phyloP scores from a whole-genome alignment of 2,888 invertebrate species.

The Megaustenia siamemsis region DNA sequence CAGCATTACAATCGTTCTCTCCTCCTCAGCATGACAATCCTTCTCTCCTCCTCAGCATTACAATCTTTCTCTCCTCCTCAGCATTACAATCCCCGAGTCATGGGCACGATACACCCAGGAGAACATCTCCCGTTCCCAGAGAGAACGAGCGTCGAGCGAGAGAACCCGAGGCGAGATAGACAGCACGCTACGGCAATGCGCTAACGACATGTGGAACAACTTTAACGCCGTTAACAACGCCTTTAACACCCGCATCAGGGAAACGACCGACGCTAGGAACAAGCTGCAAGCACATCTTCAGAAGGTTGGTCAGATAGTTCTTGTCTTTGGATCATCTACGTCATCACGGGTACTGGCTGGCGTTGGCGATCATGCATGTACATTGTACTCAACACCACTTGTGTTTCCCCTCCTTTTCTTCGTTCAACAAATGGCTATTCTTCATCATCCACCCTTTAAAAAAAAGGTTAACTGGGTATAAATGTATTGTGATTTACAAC shows the following conservation, averaged over 20 bases:
- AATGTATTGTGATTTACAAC: too few relatives aligned
- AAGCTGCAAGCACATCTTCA: slow-evolving; percentile 80
- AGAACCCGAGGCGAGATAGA: slow-evolving; percentile 79
- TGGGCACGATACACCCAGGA: slow-evolving; percentile 80
- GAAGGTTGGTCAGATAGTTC: slow-evolving; percentile 59
- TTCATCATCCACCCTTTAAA: too few relatives aligned
- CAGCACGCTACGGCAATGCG: slow-evolving; percentile 76
- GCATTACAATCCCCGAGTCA: slow-evolving; percentile 85
- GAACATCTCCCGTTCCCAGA: slow-evolving; percentile 79
- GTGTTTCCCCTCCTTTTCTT: too few relatives aligned
- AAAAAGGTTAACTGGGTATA: too few relatives aligned
- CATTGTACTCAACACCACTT: too few relatives aligned
- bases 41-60: too few relatives aligned
- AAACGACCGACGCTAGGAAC: slow-evolving; percentile 79
- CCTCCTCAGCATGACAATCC: too few relatives aligned
- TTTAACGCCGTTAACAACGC: slow-evolving; percentile 80
- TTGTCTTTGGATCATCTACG: background rate
- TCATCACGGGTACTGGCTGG: background rate
- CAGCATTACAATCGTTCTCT: too few relatives aligned
- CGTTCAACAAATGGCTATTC: too few relatives aligned
- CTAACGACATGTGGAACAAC: slow-evolving; percentile 80
- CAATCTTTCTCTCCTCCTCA: too few relatives aligned
- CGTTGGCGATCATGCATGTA: background rate
- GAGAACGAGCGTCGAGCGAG: slow-evolving; percentile 78
- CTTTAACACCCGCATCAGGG: slow-evolving; percentile 78